These are phyloP conservation scores for Aratinga solstitialis DNA, from an alignment of 2,797 vertebrate genomes.

Conservation along the genomic window DNA sequence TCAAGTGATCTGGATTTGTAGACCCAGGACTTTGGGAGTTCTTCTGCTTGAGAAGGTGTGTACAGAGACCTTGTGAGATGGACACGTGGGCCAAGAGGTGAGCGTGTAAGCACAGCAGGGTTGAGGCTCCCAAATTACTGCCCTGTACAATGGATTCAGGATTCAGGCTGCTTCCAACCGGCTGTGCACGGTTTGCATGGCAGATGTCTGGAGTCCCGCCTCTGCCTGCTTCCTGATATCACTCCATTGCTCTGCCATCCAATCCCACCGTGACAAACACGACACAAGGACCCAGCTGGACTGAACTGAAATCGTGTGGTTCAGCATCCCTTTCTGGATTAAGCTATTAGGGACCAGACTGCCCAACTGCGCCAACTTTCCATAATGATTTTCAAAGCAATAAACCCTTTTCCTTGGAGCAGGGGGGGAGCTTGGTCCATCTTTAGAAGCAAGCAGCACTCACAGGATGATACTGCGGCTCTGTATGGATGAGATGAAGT, in stretches of 20 bases:
- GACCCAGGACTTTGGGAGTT: background rate
- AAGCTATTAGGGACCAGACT: background rate
- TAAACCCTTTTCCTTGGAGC: background rate
- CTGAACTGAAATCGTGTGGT: background rate
- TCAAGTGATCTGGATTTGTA: rapidly evolving
- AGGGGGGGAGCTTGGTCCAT: rapidly evolving
- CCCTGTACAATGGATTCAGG: background rate
- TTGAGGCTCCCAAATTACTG: background rate
- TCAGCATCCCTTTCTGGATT: background rate
- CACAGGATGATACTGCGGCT: rapidly evolving
- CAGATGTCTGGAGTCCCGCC: background rate
- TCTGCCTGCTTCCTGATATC: background rate
- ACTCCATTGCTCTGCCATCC: background rate
- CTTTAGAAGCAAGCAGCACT: background rate
- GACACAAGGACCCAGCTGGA: conserved; percentile 26
- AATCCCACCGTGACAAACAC: background rate
- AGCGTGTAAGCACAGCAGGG: background rate
- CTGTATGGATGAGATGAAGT: rapidly evolving
- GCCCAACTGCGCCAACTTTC: background rate
- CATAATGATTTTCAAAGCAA: background rate
- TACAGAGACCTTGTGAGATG: background rate
- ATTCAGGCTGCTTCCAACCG: background rate
- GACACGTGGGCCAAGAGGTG: rapidly evolving
- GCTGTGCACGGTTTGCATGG: background rate
- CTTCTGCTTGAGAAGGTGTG: background rate